Evolutionary conservation across 2,888 invertebrate genomes (phyloP), one percentile per base, ranked within the genome.

Genomic region (Perithous albicinctus): DNA sequence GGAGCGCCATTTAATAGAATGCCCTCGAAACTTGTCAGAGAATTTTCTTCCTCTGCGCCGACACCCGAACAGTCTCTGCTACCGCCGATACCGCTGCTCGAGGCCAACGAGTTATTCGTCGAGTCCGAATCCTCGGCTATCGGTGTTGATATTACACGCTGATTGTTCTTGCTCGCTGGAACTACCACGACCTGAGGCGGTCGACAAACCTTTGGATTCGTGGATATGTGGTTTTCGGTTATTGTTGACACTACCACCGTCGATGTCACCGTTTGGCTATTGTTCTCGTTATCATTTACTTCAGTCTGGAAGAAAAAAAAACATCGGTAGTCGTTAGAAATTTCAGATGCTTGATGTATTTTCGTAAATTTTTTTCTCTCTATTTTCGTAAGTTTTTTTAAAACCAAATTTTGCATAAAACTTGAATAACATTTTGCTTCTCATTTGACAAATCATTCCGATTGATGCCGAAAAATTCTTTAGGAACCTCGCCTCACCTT

Each of bases 1-100:
- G 95, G 94, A 46, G 94, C 93, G 77, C 94, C 95, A 86, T 95
- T 95, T 48, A 94, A 89, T 3, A 95, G 90, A 56, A 95, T 93
- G 26, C 95, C 95, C 85, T 95, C 95, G 88, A 95, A 95, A 88
- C 95, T 94, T 10, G 95, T 95, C 46, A 95, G 89, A 0, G 95
- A 95, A 88, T 94, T 95, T 67, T 95, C 95, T 67, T 95, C 94
- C n/a, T 94, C 94, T 32, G 93, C 92, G 6, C 94, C 94, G n/a
- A 93, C 93, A 12, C 93, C 93, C 1, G 92, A 91, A 80, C 92
- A 93, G 82, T 93, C 93, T 26, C 93, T 90, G 84, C 93, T 93
- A 1, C 93, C 93, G 20, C 92, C 93, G 2, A 94, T 91, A 1
- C 94, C 93, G 80, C 94, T 94, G 79, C 94, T 95, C 1, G 95